Evolutionary conservation across 37 sponge, comb jelly and placozoan species (phyloP).

Genomic region (Haliclona indistincta): DNA sequence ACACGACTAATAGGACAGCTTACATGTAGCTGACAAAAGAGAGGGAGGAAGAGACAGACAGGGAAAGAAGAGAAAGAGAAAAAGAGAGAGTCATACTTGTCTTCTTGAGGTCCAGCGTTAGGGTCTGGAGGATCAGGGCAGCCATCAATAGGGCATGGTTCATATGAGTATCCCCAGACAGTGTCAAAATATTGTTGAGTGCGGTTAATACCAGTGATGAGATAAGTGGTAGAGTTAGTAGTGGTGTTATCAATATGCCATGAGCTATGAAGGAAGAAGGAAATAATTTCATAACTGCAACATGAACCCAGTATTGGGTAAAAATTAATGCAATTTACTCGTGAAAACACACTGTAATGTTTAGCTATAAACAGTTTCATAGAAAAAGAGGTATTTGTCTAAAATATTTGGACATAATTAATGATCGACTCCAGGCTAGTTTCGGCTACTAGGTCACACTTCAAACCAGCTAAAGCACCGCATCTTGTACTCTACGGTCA

Average conservation of each 20-base stretch:
- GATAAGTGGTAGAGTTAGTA: slow-evolving; percentile 53
- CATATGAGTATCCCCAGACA: slow-evolving; percentile 50
- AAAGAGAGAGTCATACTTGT: neutral
- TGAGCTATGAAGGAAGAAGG: slow-evolving; percentile 26
- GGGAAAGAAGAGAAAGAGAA: neutral
- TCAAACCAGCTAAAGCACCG: too few species aligned
- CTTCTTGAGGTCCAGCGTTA: slow-evolving; percentile 23
- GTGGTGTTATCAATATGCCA: slow-evolving; percentile 80
- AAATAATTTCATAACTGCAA: too few species aligned
- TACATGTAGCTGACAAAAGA: slow-evolving; percentile 7
- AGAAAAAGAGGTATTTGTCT: too few species aligned
- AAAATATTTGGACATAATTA: too few species aligned
- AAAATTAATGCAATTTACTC: too few species aligned
- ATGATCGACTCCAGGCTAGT: too few species aligned
- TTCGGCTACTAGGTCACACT: too few species aligned
- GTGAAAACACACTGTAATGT: too few species aligned
- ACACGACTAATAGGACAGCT: neutral
- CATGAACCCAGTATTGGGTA: too few species aligned
- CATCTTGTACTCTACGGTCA: too few species aligned
- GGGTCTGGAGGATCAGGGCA: slow-evolving; percentile 32
- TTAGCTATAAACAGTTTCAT: too few species aligned
- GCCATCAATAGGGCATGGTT: slow-evolving; percentile 75
- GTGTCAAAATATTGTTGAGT: slow-evolving; percentile 28
- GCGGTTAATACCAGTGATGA: slow-evolving; percentile 54
- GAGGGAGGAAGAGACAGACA: too few species aligned